phyloP scores from a whole-genome alignment of 2,113 vertebrate species.

The Spea multiplicata region DNA sequence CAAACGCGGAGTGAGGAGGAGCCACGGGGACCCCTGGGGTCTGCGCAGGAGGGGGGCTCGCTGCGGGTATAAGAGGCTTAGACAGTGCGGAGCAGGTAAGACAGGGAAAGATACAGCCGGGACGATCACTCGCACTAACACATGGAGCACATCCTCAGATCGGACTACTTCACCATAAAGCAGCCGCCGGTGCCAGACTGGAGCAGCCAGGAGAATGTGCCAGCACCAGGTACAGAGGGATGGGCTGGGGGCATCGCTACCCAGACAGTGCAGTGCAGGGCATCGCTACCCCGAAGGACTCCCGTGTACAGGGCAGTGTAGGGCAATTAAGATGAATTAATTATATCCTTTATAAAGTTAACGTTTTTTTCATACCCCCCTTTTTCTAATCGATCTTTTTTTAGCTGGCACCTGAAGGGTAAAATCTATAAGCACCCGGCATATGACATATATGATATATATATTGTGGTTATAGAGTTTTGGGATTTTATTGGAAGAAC shows the following conservation, averaged over 20 bases:
- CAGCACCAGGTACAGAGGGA: constrained; percentile 1
- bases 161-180: neutral
- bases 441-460: too few relatives aligned
- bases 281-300: too few relatives aligned
- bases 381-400: too few relatives aligned
- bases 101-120: neutral
- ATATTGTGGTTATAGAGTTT: too few relatives aligned
- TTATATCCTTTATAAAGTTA: too few relatives aligned
- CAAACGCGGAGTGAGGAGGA: constrained; percentile 19
- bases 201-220: neutral
- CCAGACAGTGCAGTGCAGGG: too few relatives aligned
- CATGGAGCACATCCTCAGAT: constrained; percentile 16
- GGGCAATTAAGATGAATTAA: too few relatives aligned
- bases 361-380: too few relatives aligned
- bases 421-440: too few relatives aligned
- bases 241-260: neutral
- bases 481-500: too few relatives aligned
- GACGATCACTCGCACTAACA: neutral
- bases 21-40: constrained; percentile 13
- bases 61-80: constrained; percentile 1
- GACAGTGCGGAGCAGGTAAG: neutral
- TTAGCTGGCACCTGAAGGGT: too few relatives aligned
- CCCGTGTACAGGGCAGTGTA: too few relatives aligned
- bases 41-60: neutral
- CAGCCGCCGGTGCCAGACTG: neutral